phyloP scores from a whole-genome alignment of 2,113 vertebrate species.

The Patagioenas fasciata region DNA sequence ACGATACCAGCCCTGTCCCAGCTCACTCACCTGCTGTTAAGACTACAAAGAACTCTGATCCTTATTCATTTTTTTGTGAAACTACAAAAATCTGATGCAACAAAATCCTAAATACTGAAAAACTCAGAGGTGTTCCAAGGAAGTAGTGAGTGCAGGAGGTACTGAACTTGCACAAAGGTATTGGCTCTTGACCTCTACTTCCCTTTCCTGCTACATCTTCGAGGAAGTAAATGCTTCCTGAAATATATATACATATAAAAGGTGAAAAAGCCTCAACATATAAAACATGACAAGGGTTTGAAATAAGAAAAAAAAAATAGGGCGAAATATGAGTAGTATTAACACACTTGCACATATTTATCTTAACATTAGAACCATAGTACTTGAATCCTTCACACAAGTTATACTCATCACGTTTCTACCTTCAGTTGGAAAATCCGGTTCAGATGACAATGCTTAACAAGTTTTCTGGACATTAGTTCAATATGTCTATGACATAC shows the following conservation, averaged over 20 bases:
- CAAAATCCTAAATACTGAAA: background rate
- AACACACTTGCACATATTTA: background rate
- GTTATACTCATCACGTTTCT: background rate
- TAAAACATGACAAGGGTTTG: background rate
- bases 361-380: background rate
- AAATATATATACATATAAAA: background rate
- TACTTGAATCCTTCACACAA: background rate
- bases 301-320: background rate
- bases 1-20: background rate
- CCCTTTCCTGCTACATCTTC: background rate
- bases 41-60: background rate
- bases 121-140: background rate
- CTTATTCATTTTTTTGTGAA: background rate
- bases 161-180: background rate
- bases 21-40: background rate
- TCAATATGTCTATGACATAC: background rate
- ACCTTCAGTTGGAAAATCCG: background rate
- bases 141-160: background rate
- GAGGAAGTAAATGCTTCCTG: background rate
- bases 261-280: rapidly evolving
- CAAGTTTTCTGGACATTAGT: background rate
- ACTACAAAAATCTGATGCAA: background rate
- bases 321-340: background rate
- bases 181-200: background rate
- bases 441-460: background rate